A percentile compares a stretch with the other conserved stretches of the same genome.
Conservation (phyloP, 2,113 vertebrate genomes). For the Struthidea cinerea region DNA sequence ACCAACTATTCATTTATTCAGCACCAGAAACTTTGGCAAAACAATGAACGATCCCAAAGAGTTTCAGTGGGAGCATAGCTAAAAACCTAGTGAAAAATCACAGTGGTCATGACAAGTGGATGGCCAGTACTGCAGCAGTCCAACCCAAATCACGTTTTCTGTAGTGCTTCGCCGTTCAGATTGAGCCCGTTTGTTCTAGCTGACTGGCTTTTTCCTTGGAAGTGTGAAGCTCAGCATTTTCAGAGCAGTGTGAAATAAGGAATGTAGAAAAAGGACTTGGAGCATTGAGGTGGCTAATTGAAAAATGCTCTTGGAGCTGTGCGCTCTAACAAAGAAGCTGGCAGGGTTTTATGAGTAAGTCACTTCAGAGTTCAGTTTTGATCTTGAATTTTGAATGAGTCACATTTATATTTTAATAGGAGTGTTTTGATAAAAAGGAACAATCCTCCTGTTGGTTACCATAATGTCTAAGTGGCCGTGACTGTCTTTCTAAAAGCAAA, state of each 20-base stretch:
- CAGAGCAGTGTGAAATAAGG: conserved; percentile 61
- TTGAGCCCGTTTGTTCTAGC: conserved; percentile 55
- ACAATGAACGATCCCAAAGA: background rate
- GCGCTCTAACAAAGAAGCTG: conserved; percentile 35
- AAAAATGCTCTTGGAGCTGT: conserved; percentile 46
- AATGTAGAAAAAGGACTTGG: conserved; percentile 39
- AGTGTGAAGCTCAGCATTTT: conserved; percentile 65
- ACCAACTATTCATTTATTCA: background rate
- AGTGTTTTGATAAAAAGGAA: background rate
- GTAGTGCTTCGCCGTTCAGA: background rate
- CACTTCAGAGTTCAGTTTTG: conserved; percentile 26
- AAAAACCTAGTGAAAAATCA: background rate
- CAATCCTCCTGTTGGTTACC: background rate
- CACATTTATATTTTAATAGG: conserved; percentile 34
- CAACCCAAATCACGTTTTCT: background rate
- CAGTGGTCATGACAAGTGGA: background rate
- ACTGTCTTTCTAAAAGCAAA: background rate
- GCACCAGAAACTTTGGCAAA: background rate
- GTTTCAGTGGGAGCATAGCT: background rate
- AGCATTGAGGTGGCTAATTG: conserved; percentile 65
- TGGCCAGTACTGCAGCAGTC: background rate
- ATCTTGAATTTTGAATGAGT: conserved; percentile 32
- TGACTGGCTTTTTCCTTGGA: conserved; percentile 55
- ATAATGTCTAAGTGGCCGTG: conserved; percentile 5
- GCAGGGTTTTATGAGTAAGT: conserved; percentile 11